Evolutionary conservation across 2,888 invertebrate genomes (phyloP), one percentile per base, ranked within the genome.

Genomic region (Hetaerina titia): DNA sequence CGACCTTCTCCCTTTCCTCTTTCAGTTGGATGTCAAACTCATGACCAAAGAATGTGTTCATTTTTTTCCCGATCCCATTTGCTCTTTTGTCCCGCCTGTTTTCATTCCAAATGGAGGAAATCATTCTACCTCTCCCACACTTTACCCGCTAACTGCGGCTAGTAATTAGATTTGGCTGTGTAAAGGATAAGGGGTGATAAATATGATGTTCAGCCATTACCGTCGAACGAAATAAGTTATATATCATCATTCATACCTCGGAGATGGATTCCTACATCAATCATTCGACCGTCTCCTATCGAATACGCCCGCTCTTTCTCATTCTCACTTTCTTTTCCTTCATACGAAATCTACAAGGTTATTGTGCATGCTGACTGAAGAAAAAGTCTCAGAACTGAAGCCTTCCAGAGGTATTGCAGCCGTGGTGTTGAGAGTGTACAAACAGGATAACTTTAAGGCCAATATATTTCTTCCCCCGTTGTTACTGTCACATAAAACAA

Each of bases 381-480:
- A 25, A 56, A 92, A 22, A 45, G 17, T 69, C 69, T 58, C 60
- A 57, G 56, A 92, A 92, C 56, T n/a, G n/a, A 22, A 92, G 45
- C 69, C 64, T 89, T 25, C 57, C 92, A 56, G 81, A 15, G 56
- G 57, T 69, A 57, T 45, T 45, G 19, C 69, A 15, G 57, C 69
- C 69, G 22, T 22, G 25, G 25, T 81, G 81, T 31, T 56, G 69
- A 56, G 92, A 19, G 92, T 13, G 56, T 69, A 74, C 92, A 74
- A 92, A 92, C 56, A 56, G 69, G 69, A 89, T 74, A 92, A 56
- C 45, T 92, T 92, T 92, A 92, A 92, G 92, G 57, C 74, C 45
- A 56, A 69, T 92, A 57, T 56, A 74, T 92, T 74, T 74, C 57
- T 56, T 69, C 74, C 56, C 69, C 19, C 92, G 45, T 45, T 11